These are phyloP conservation scores for Anagyrus pseudococci DNA, from an alignment of 2,888 invertebrate species.

Conservation along the genomic window DNA sequence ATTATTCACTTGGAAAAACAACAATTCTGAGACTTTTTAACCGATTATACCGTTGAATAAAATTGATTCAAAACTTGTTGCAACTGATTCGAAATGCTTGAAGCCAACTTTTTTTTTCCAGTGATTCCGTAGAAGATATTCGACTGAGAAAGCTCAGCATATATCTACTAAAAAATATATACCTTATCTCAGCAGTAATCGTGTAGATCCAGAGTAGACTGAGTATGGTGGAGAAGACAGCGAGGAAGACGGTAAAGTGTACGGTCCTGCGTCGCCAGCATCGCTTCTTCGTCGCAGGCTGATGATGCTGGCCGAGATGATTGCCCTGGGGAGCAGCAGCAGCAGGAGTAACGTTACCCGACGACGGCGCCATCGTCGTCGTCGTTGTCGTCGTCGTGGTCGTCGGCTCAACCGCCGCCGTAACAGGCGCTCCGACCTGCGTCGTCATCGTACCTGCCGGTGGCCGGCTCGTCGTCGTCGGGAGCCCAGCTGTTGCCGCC, in stretches of 20 bases:
- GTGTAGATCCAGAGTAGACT: constrained; percentile 37
- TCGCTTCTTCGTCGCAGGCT: constrained; percentile 46
- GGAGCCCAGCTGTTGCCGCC: not conserved
- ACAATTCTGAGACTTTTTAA: too few species aligned
- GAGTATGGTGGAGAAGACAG: constrained; percentile 73
- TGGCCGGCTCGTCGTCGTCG: not conserved
- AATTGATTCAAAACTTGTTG: too few species aligned
- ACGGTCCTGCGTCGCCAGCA: constrained; percentile 64
- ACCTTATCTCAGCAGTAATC: constrained; percentile 33
- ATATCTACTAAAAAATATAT: too few species aligned
- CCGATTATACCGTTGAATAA: too few species aligned
- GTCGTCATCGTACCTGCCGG: too few species aligned
- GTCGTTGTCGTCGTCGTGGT: constrained; percentile 22
- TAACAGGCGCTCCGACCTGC: too few species aligned
- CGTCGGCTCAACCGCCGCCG: not conserved
- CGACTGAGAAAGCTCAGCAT: too few species aligned
- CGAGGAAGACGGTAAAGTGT: constrained; percentile 76
- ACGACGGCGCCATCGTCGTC: constrained; percentile 14
- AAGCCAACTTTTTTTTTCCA: too few species aligned
- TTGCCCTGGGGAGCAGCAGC: not conserved
- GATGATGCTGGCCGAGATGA: not conserved
- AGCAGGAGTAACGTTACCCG: not conserved
- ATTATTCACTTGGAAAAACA: too few species aligned
- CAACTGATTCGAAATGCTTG: too few species aligned
- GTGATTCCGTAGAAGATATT: too few species aligned